Percentiles rank a stretch among this genome's conserved stretches.
Evolutionary conservation across 1,140 invertebrate species (phyloP).

Genomic region (Bombus vancouverensis): DNA sequence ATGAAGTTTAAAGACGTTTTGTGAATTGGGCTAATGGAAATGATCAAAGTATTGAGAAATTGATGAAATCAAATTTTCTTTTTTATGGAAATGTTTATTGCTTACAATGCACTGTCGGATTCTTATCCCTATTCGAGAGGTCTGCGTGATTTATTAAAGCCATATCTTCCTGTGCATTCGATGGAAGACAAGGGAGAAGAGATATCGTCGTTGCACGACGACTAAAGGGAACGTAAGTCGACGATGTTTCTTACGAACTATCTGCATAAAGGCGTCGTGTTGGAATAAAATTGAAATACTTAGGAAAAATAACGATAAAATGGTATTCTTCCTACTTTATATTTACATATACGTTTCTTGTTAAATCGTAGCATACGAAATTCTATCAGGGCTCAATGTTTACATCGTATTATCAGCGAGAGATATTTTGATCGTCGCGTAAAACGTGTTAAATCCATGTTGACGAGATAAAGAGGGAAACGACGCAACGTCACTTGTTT

Average conservation of each 20-base stretch:
- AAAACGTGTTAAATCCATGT: background rate
- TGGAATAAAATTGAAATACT: background rate
- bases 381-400: background rate
- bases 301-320: background rate
- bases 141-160: conserved; percentile 35
- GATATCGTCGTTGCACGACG: conserved; percentile 12
- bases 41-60: background rate
- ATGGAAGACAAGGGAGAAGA: conserved; percentile 11
- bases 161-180: conserved; percentile 35
- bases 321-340: too few species aligned
- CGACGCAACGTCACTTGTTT: background rate
- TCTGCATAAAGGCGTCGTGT: too few species aligned
- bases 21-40: too few species aligned
- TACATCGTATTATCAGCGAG: background rate
- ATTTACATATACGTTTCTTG: background rate
- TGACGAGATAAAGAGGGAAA: conserved; percentile 19
- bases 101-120: background rate
- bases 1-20: too few species aligned
- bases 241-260: background rate
- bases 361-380: background rate
- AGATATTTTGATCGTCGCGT: background rate
- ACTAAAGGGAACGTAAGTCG: background rate
- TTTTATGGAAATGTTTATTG: background rate
- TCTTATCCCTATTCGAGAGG: conserved; percentile 13
- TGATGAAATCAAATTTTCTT: background rate